Percentiles rank a stretch among this genome's conserved stretches.
phyloP scores from a whole-genome alignment of 2,888 invertebrate genomes.

The Stenoptilia bipunctidactyla region DNA sequence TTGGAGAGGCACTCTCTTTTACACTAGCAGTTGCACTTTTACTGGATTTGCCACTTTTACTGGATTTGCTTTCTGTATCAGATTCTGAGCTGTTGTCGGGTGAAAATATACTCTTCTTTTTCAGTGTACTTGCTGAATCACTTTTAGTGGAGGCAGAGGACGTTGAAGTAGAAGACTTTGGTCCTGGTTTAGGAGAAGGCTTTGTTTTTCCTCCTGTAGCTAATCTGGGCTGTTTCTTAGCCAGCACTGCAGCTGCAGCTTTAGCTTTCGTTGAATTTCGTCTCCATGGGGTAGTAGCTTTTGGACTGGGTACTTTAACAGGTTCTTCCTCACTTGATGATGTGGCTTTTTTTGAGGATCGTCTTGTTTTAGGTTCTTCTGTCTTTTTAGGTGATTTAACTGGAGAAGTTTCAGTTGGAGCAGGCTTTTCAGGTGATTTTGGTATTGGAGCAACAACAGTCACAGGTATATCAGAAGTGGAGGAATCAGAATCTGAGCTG shows the following conservation, averaged over 20 bases:
- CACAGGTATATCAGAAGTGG: slow-evolving; percentile 56
- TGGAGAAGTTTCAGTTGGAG: neutral
- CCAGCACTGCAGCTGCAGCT: slow-evolving; percentile 72
- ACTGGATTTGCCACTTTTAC: slow-evolving; percentile 22
- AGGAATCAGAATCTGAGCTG: slow-evolving; percentile 80
- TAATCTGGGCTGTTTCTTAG: slow-evolving; percentile 52
- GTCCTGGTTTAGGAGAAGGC: slow-evolving; percentile 30
- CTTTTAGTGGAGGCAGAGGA: slow-evolving; percentile 25
- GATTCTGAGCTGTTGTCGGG: slow-evolving; percentile 77
- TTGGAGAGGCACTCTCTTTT: slow-evolving; percentile 23
- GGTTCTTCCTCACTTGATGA: slow-evolving; percentile 75
- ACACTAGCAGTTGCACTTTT: too few relatives aligned
- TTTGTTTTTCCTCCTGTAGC: slow-evolving; percentile 47
- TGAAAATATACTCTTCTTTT: slow-evolving; percentile 86
- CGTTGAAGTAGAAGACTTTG: slow-evolving; percentile 50
- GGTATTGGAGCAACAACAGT: slow-evolving; percentile 25
- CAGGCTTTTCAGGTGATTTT: slow-evolving; percentile 39
- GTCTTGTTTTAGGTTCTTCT: slow-evolving; percentile 39
- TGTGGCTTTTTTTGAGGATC: slow-evolving; percentile 50
- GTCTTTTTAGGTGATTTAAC: slow-evolving; percentile 46
- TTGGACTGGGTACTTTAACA: slow-evolving; percentile 46
- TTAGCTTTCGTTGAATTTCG: slow-evolving; percentile 73
- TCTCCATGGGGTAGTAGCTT: slow-evolving; percentile 40
- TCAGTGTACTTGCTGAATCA: slow-evolving; percentile 38
- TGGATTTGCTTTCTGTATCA: slow-evolving; percentile 50